Evolutionary conservation across 2,888 invertebrate species (phyloP).

Genomic region (Didymodactylos carnosus): DNA sequence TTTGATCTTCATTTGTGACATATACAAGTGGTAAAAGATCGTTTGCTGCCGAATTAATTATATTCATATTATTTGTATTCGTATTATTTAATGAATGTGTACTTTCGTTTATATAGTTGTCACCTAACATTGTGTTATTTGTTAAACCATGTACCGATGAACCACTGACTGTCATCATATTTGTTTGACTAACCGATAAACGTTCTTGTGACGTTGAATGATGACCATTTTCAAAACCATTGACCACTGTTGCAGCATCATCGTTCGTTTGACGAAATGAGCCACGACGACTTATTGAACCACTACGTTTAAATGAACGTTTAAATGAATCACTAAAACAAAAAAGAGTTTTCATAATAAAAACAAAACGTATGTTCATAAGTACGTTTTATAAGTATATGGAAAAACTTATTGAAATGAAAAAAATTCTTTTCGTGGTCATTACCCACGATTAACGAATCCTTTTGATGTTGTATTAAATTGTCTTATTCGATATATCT

Average conservation of each 20-base stretch:
- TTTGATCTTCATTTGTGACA: not conserved
- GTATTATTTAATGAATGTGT: not conserved
- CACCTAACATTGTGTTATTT: not conserved
- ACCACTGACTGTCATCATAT: too few relatives aligned
- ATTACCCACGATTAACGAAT: constrained; percentile 3
- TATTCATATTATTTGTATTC: not conserved
- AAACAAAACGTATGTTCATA: too few relatives aligned
- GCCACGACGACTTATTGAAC: not conserved
- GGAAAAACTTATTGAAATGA: not conserved
- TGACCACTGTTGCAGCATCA: not conserved
- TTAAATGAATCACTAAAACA: constrained; percentile 9
- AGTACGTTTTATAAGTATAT: too few relatives aligned
- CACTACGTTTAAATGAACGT: constrained; percentile 10
- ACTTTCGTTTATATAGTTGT: not conserved
- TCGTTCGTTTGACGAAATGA: not conserved
- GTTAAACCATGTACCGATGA: not conserved
- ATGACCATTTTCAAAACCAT: not conserved
- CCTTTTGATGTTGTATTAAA: constrained; percentile 11
- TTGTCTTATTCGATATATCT: constrained; percentile 10
- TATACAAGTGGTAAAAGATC: too few relatives aligned
- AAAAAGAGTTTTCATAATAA: too few relatives aligned
- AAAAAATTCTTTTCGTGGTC: too few relatives aligned
- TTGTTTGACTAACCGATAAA: not conserved
- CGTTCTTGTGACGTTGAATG: not conserved
- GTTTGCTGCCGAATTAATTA: not conserved